Percentiles rank a stretch among this genome's conserved stretches.
Conservation (phyloP, 2,888 invertebrate genomes). For the Tiliacea citrago region DNA sequence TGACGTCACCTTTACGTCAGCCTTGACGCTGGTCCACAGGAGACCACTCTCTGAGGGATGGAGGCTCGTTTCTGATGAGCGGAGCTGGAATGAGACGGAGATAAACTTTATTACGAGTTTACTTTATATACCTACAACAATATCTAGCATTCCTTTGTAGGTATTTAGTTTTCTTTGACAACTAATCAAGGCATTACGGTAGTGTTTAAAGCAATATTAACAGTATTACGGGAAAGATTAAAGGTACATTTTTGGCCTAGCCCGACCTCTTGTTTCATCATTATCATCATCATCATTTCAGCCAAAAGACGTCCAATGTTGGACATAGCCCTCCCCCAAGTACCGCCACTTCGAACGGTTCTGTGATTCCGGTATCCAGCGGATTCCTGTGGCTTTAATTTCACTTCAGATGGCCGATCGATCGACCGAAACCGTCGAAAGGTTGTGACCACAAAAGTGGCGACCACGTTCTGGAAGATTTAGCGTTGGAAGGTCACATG, state of each 20-base stretch:
- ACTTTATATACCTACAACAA: background rate
- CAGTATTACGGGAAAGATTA: background rate
- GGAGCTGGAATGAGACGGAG: slow-evolving; percentile 76
- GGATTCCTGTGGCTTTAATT: no score
- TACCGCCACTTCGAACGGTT: no score
- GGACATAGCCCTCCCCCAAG: no score
- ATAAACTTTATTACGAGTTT: background rate
- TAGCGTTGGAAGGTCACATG: no score
- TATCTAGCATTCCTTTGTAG: background rate
- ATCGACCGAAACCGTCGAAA: no score
- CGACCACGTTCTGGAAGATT: no score
- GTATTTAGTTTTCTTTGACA: background rate
- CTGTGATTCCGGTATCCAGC: no score
- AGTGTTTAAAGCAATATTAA: background rate
- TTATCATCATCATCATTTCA: no score
- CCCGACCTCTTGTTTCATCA: background rate
- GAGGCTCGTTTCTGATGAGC: slow-evolving; percentile 82
- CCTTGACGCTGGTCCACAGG: slow-evolving; percentile 90
- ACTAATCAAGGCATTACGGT: background rate
- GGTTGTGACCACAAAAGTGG: no score
- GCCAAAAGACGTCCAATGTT: no score
- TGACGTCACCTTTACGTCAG: slow-evolving; percentile 90
- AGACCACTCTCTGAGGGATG: slow-evolving; percentile 87
- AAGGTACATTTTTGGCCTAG: background rate
- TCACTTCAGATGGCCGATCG: no score